phyloP scores from a whole-genome alignment of 2,797 vertebrate genomes.

The Denticeps clupeoides region DNA sequence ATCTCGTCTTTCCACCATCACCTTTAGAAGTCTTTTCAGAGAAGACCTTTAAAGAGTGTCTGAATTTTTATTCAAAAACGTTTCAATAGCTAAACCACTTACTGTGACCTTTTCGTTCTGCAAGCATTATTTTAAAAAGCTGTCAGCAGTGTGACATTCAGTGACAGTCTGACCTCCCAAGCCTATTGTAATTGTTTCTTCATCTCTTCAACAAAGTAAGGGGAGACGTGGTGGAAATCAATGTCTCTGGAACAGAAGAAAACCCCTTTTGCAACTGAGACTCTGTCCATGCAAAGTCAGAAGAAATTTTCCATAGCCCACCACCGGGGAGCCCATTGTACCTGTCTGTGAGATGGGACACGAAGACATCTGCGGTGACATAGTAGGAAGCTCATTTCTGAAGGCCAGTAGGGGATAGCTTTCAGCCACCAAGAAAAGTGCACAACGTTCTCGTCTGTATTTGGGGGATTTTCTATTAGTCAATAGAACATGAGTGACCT shows the following conservation, averaged over 20 bases:
- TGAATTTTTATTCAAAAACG: constrained; percentile 19
- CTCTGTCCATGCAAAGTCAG: constrained; percentile 18
- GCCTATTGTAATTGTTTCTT: constrained; percentile 41
- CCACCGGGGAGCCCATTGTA: background rate
- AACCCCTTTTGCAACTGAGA: constrained; percentile 21
- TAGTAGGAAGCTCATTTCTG: background rate
- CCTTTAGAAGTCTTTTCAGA: constrained; percentile 14
- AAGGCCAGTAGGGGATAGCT: background rate
- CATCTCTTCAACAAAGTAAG: constrained; percentile 28
- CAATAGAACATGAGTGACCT: background rate
- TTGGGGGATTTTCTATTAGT: background rate
- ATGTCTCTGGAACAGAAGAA: constrained; percentile 28
- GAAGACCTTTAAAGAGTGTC: constrained; percentile 16
- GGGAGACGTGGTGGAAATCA: constrained; percentile 30
- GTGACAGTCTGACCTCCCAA: constrained; percentile 33
- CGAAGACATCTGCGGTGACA: background rate
- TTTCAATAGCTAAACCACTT: constrained; percentile 33
- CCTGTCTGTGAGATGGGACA: background rate
- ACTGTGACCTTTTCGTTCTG: constrained; percentile 38
- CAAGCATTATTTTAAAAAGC: constrained; percentile 39
- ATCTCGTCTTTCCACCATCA: constrained; percentile 11
- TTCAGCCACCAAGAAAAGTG: background rate
- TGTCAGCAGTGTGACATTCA: constrained; percentile 35
- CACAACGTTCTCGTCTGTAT: background rate
- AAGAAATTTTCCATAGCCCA: background rate